phyloP scores from a whole-genome alignment of 2,797 vertebrate species.

The Malurus splendens region DNA sequence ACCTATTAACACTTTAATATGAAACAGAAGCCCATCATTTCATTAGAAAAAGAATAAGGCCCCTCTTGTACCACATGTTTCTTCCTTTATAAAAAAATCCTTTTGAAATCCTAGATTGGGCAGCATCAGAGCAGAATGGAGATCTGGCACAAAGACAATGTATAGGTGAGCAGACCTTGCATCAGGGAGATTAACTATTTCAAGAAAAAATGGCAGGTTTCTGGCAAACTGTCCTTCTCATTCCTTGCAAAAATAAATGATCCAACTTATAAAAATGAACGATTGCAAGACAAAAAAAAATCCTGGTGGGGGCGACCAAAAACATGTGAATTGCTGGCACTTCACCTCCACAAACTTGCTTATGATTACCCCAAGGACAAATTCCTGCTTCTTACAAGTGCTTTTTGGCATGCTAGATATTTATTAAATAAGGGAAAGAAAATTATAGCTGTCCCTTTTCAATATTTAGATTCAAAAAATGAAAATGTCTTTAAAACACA shows the following conservation, averaged over 20 bases:
- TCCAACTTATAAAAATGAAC: background rate
- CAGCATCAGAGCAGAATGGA: slow-evolving; percentile 30
- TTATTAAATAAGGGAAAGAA: slow-evolving; percentile 63
- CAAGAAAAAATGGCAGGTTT: background rate
- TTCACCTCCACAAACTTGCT: slow-evolving; percentile 12
- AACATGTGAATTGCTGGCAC: background rate
- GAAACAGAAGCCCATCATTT: slow-evolving; percentile 77
- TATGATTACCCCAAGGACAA: slow-evolving; percentile 25
- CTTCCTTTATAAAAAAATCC: slow-evolving; percentile 55
- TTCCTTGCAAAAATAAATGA: slow-evolving; percentile 6
- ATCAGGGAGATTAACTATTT: background rate
- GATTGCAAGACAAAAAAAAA: background rate
- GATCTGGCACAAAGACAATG: background rate
- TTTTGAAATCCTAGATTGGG: slow-evolving; percentile 58
- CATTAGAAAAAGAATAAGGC: slow-evolving; percentile 68
- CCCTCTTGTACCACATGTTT: slow-evolving; percentile 64
- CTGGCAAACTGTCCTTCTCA: background rate
- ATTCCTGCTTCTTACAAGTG: slow-evolving; percentile 28
- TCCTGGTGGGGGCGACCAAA: background rate
- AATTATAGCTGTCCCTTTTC: slow-evolving; percentile 59
- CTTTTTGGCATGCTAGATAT: slow-evolving; percentile 39
- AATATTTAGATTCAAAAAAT: slow-evolving; percentile 69
- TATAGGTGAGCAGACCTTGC: slow-evolving; percentile 36
- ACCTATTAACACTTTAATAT: slow-evolving; percentile 79
- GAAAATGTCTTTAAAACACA: slow-evolving; percentile 69